Evolutionary conservation across 2,797 vertebrate genomes (phyloP), one percentile per base, ranked within the genome.

Genomic region (Silurus aristotelis): DNA sequence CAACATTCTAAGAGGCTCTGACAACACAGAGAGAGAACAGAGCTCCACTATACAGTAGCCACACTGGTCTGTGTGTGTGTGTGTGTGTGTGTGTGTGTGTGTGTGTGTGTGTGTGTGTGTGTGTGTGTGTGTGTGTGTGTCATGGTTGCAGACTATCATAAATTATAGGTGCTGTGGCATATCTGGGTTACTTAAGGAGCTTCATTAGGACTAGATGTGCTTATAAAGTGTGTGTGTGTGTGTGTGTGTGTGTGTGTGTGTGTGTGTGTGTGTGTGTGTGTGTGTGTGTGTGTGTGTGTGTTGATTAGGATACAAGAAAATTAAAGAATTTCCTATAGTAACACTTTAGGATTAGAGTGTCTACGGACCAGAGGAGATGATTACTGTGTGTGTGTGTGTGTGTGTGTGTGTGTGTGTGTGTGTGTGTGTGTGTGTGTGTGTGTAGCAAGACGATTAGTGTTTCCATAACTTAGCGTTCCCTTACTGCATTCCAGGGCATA

Each of bases 141-240:
- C 82, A 81, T 48, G 17, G 55, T 19, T 58, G 43, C 6, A 22
- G 43, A 64, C 56, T 63, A 61, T 85, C 64, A 85, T 80, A 80
- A 85, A 85, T 85, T 81, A 85, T 81, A 63, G 68, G 58, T 64
- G 77, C 67, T 64, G 56, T 85, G 87, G 85, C 87, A 88, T 70
- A 88, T 89, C 88, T 89, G 83, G 88, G 85, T 88, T 88, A 87
- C 83, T 87, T 88, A 88, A 89, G 87, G 76, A 85, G 85, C 83
- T 88, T 89, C 76, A 85, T 88, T 85, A 87, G 61, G 68, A 56
- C 76, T 77, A 80, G 63, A 86, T 85, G 43, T 85, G 70, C 75
- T 83, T 80, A 61, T 83, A 84, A 81, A 76, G 38, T 38, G n/a
- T 52, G 56, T 77, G 83, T 56, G 64, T 66, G 73, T 67, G 64